Evolutionary conservation across 53 echinoderm and acorn worm species (phyloP), one percentile per base, ranked within the genome.

Genomic region (Patiria pectinifera): DNA sequence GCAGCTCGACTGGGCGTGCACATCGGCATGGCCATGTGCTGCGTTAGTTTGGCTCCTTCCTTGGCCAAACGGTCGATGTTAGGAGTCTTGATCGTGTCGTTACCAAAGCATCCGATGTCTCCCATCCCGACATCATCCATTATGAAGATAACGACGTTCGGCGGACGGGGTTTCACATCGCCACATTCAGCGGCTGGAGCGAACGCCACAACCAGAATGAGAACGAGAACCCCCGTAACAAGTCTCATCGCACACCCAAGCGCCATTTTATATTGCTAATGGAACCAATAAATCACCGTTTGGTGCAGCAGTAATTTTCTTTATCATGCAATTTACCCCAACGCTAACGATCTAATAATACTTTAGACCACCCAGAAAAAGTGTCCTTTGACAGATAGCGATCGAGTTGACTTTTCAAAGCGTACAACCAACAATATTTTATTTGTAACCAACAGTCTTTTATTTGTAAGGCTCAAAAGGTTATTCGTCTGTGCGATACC

Each of bases 91-190:
- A 97, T 94, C 3, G 95, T 97, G 76, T 93, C 80, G 59, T 97
- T 97, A 45, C 98, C 98, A 84, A 95, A 97, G 87, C 97, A 97
- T 16, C 97, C 97, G 1, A 97, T 69, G 66, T 97, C 97, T 14
- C 97, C 97, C 95, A 96, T 96, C 0, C 98, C 98, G 9, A 97
- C 92, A 71, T 97, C 98, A 79, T 97, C 98, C 93, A 96, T 95
- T 59, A 98, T 91, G 83, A 98, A 94, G 63, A 98, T 83, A 1
- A 98, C 76, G 16, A 98, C 93, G 87, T 98, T 98, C 9, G 98
- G 98, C 14, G 76, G 95, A 24, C 80, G 79, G 19, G 66, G 66
- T 15, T 66, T 66, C 66, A 11, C 66, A 11, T 66, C 66, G 19
- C 14, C 66, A 66, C 66, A 66, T 14, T 66, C 66, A 7, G 19